Evolutionary conservation across 2,888 invertebrate species (phyloP).

Genomic region (Amblyjoppa fuscipennis): DNA sequence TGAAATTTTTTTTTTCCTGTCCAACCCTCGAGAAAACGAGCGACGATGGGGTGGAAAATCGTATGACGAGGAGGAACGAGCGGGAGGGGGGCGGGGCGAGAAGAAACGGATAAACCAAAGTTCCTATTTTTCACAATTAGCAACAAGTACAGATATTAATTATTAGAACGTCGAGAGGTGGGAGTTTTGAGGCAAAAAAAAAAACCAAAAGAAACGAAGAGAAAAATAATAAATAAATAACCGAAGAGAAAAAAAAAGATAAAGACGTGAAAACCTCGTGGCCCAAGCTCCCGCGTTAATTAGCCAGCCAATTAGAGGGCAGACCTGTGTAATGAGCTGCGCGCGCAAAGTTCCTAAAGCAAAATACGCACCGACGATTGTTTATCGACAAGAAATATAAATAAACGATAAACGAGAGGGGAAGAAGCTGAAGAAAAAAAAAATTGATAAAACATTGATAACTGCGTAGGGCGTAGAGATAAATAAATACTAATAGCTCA

Average conservation of each 20-base stretch:
- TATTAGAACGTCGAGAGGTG: conserved; percentile 43
- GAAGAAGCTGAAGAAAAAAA: conserved; percentile 27
- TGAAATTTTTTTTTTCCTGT: conserved; percentile 9
- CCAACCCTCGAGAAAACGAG: conserved; percentile 14
- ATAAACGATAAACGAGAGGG: conserved; percentile 28
- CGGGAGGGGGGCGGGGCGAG: conserved; percentile 40
- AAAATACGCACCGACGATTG: conserved; percentile 66
- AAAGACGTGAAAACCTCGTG: conserved; percentile 79
- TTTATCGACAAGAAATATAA: conserved; percentile 57
- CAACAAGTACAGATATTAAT: conserved; percentile 64
- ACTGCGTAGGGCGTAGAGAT: conserved; percentile 24
- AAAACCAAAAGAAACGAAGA: conserved; percentile 32
- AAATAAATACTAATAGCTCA: conserved; percentile 57
- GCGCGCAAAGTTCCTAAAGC: conserved; percentile 85
- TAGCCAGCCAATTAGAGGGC: conserved; percentile 84
- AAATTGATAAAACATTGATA: conserved; percentile 31
- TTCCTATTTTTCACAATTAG: conserved; percentile 84
- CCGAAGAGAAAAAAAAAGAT: conserved; percentile 6
- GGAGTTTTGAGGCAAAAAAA: neutral
- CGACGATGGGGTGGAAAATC: conserved; percentile 42
- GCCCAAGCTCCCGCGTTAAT: conserved; percentile 83
- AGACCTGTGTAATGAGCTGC: conserved; percentile 84
- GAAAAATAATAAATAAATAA: conserved; percentile 50
- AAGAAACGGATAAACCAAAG: conserved; percentile 82
- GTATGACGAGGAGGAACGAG: conserved; percentile 49